phyloP scores from a whole-genome alignment of 2,113 vertebrate species.

The Arvicanthis niloticus region DNA sequence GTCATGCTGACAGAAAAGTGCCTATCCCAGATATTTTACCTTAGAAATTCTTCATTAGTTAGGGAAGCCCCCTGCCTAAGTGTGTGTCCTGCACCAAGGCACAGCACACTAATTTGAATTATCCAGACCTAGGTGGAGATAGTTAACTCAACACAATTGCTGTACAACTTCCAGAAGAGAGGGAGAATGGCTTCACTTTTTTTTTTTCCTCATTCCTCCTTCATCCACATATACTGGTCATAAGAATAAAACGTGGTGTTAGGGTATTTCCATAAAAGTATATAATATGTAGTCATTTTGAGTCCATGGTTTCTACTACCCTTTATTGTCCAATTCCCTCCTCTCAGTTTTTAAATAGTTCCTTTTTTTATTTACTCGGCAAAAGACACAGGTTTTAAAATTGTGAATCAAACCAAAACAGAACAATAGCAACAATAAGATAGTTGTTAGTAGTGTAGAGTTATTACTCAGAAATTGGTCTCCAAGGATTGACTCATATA shows the following conservation, averaged over 20 bases:
- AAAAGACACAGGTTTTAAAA: not conserved
- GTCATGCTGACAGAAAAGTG: not conserved
- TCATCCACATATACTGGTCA: not conserved
- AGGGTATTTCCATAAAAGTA: not conserved
- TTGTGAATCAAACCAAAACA: not conserved
- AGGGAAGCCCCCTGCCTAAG: not conserved
- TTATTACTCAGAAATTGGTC: not conserved
- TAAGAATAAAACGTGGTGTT: not conserved
- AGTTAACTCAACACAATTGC: not conserved
- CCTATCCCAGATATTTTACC: not conserved
- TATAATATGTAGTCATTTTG: rapidly evolving
- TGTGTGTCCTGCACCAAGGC: not conserved
- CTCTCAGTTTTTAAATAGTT: not conserved
- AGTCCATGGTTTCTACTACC: not conserved
- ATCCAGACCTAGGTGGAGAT: not conserved
- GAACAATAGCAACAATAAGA: not conserved
- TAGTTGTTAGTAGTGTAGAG: not conserved
- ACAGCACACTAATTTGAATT: not conserved
- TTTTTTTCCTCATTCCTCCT: not conserved
- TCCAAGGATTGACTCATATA: not conserved
- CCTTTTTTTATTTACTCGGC: not conserved
- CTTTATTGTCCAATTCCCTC: too few species aligned
- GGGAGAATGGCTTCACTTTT: not conserved
- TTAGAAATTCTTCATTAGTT: conserved; percentile 43
- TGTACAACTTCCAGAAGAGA: not conserved